phyloP scores from a whole-genome alignment of 2,113 vertebrate genomes.

The Saguinus midas region DNA sequence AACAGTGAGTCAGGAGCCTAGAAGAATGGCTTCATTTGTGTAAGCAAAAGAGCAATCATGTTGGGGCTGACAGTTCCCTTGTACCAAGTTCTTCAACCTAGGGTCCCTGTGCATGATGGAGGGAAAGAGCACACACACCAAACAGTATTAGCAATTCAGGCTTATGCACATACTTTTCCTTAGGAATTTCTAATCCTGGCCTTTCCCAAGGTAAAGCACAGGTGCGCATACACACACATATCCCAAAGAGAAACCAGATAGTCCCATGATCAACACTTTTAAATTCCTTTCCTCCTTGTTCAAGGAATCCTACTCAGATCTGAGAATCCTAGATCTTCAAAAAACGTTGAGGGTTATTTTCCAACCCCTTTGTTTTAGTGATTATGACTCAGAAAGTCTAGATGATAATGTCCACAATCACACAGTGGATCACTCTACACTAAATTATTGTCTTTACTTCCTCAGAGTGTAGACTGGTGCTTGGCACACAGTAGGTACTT shows the following conservation, averaged over 20 bases:
- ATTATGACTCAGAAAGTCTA: neutral
- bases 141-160: neutral
- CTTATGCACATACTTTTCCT: neutral
- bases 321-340: neutral
- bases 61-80: neutral
- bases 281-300: neutral
- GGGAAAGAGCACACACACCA: neutral
- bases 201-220: neutral
- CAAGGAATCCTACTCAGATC: neutral
- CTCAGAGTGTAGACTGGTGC: fast-evolving
- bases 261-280: neutral
- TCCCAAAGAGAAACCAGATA: neutral
- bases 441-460: neutral
- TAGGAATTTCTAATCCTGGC: neutral
- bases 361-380: neutral
- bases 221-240: neutral
- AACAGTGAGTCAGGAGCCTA: conserved; percentile 18
- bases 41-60: neutral
- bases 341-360: neutral
- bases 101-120: neutral
- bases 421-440: neutral
- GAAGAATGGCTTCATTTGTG: neutral
- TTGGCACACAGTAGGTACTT: neutral
- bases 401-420: neutral
- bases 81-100: neutral